Evolutionary conservation across 2,888 invertebrate genomes (phyloP).

Genomic region (Strigamia transsilvanica): DNA sequence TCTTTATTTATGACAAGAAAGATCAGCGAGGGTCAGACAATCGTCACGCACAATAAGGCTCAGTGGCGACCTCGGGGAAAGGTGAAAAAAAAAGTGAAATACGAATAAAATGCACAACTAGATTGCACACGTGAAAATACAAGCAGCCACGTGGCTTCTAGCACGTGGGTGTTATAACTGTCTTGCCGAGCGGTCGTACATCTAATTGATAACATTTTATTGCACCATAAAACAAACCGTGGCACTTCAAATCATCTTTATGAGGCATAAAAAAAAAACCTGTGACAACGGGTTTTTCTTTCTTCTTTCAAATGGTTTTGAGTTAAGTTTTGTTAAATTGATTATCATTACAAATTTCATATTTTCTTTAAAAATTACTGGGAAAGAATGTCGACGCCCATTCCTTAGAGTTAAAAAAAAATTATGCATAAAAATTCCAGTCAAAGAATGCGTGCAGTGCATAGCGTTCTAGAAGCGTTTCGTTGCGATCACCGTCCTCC

Average conservation of each 20-base stretch:
- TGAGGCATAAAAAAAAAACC: background rate
- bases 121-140: slow-evolving; percentile 23
- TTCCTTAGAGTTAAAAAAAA: background rate
- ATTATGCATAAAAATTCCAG: slow-evolving; percentile 33
- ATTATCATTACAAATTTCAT: slow-evolving; percentile 14
- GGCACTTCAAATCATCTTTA: slow-evolving; percentile 37
- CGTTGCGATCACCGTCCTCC: slow-evolving; percentile 6
- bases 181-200: slow-evolving; percentile 39
- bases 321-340: background rate
- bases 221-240: slow-evolving; percentile 41
- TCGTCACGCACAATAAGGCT: slow-evolving; percentile 48
- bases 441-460: slow-evolving; percentile 27
- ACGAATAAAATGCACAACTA: background rate
- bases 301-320: background rate
- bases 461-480: slow-evolving; percentile 9
- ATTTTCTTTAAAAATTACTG: background rate
- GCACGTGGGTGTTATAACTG: slow-evolving; percentile 13
- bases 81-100: background rate
- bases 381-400: background rate
- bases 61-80: background rate
- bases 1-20: slow-evolving; percentile 5
- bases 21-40: slow-evolving; percentile 41
- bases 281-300: background rate
- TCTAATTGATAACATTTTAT: slow-evolving; percentile 48
- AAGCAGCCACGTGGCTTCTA: background rate